Evolutionary conservation across 2,888 invertebrate genomes (phyloP).

Genomic region (Apotomis betuletana): DNA sequence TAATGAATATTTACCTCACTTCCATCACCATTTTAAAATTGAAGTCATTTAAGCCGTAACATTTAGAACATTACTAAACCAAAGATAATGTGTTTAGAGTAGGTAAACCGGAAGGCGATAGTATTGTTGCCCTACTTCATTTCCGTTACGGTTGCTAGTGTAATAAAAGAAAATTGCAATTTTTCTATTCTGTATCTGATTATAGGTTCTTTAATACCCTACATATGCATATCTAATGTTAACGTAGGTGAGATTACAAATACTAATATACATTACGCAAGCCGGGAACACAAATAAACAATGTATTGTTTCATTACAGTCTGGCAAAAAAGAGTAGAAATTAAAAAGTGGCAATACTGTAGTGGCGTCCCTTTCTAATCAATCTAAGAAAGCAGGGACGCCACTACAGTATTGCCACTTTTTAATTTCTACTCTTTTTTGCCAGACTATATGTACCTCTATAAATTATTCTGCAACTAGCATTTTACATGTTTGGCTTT

Average conservation of each 20-base stretch:
- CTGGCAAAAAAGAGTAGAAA: too few relatives aligned
- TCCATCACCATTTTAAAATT: slow-evolving; percentile 1
- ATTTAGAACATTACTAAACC: slow-evolving; percentile 29
- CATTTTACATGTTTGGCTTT: too few relatives aligned
- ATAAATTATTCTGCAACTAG: too few relatives aligned
- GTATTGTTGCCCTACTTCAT: slow-evolving; percentile 51
- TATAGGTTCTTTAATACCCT: neutral
- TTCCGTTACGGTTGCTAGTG: slow-evolving; percentile 64
- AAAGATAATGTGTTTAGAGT: slow-evolving; percentile 26
- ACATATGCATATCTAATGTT: neutral
- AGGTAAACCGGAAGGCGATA: slow-evolving; percentile 36
- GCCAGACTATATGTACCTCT: too few relatives aligned
- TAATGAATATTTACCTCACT: neutral
- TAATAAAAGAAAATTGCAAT: slow-evolving; percentile 54
- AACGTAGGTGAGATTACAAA: neutral
- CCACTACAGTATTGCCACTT: too few relatives aligned
- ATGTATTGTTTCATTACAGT: neutral
- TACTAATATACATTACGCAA: neutral
- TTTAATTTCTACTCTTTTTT: too few relatives aligned
- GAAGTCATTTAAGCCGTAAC: neutral
- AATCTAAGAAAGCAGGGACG: too few relatives aligned
- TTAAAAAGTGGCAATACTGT: too few relatives aligned
- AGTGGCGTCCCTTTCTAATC: too few relatives aligned
- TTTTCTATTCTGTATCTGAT: slow-evolving; percentile 15
- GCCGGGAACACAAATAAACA: neutral